Evolutionary conservation across 2,113 vertebrate genomes (phyloP).

Genomic region (Mungos mungo): DNA sequence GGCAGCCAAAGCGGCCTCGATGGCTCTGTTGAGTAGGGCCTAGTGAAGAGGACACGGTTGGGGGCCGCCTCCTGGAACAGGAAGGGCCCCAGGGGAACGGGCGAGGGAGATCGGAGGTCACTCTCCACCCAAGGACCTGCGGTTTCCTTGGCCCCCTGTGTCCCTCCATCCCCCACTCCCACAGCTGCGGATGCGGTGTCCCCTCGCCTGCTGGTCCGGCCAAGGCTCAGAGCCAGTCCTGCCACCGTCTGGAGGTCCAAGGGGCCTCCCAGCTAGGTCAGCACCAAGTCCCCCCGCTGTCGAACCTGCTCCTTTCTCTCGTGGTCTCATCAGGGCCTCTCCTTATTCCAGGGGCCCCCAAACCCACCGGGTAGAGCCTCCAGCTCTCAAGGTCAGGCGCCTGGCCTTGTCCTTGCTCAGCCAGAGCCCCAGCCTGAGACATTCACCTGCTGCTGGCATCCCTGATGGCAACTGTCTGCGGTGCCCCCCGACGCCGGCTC

Average conservation of each 20-base stretch:
- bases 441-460: accelerated
- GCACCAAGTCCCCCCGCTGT: neutral
- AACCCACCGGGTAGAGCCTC: neutral
- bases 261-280: neutral
- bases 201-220: neutral
- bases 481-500: accelerated
- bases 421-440: neutral
- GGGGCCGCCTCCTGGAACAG: neutral
- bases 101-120: neutral
- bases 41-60: constrained; percentile 63
- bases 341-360: neutral
- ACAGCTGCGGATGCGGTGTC: accelerated
- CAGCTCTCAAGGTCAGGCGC: neutral
- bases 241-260: accelerated
- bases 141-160: neutral
- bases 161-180: too few species aligned
- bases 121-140: accelerated
- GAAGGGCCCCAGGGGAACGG: neutral
- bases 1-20: constrained; percentile 87
- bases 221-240: neutral
- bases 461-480: accelerated
- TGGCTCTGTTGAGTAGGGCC: constrained; percentile 95
- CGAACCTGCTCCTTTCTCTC: neutral
- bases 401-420: neutral
- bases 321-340: neutral